Base-by-base conservation (phyloP, 2,797 vertebrate genomes). In the Melanotaenia parkinsoni region DNA sequence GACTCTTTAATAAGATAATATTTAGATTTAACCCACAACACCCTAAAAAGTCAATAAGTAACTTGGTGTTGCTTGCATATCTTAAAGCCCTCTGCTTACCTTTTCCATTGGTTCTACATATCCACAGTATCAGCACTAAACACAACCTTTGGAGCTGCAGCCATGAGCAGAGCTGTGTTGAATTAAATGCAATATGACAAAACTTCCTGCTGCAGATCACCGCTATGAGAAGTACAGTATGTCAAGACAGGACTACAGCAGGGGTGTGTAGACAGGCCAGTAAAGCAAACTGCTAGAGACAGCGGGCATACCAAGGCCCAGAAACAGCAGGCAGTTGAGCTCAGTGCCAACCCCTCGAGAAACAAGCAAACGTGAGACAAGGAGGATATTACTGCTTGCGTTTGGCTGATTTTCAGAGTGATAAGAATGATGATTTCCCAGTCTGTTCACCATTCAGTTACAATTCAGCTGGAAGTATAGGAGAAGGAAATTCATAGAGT, bases 161-260 rank as follows among this genome's bases (percentile, higher is more conserved):
- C 33, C 63, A 51, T 13, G 65, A n/a, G 14, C 14, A 20, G 26
- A 74, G 35, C 58, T 65, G 61, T 63, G 32, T 26, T 69, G 12
- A 62, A 75, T 57, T 16, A 47, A 64, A 70, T 35, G 18, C 51
- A 76, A 75, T 43, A 72, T 69, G 63, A 68, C 40, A 43, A 57
- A 60, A 30, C 58, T 76, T 85, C 76, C 71, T 62, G 72, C 80
- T 72, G 61, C 68, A 64, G 51, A 84, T 79, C 69, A 74, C 37
- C 5, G 18, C 78, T 81, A 77, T 83, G 83, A 84, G 81, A 86
- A 80, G 66, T 77, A 80, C 88, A 80, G 66, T 77, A 80, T 89
- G 78, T 79, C 45, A 84, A 74, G 61, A 74, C 72, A 74, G 60
- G 69, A 80, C 63, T 26, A 9, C 18, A n/a, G 35, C 26, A 22